Evolutionary conservation across 30 jellyfish, hydroid and myxozoan species (phyloP).

Genomic region (Mastigias papua): DNA sequence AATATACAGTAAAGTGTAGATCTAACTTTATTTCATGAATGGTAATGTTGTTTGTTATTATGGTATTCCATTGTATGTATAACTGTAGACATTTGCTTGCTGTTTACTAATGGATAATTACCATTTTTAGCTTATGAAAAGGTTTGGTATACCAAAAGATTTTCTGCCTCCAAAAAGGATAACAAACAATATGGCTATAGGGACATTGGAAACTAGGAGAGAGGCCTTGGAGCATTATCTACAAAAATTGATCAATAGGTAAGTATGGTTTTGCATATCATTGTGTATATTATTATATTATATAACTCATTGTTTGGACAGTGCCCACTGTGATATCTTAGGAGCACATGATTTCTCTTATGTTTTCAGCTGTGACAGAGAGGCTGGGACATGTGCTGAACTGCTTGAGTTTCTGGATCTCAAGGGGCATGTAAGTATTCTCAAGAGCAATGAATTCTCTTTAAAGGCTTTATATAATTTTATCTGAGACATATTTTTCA

Average conservation of each 20-base stretch:
- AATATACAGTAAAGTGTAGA: too few species aligned
- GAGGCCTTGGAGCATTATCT: slow-evolving; percentile 95
- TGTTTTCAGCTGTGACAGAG: slow-evolving; percentile 94
- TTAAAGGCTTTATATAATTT: too few species aligned
- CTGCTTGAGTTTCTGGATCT: slow-evolving; percentile 89
- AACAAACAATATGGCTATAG: slow-evolving; percentile 88
- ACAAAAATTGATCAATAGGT: slow-evolving; percentile 93
- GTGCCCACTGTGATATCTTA: too few species aligned
- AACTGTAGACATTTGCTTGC: too few species aligned
- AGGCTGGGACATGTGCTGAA: slow-evolving; percentile 83
- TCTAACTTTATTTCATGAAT: too few species aligned
- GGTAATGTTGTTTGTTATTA: too few species aligned
- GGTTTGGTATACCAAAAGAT: slow-evolving; percentile 84
- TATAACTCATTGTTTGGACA: too few species aligned
- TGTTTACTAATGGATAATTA: too few species aligned
- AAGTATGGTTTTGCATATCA: neutral
- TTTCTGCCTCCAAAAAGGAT: slow-evolving; percentile 91
- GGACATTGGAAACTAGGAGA: slow-evolving; percentile 82
- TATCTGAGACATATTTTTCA: too few species aligned
- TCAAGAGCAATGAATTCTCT: neutral
- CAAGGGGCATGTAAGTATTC: slow-evolving; percentile 84
- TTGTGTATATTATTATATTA: too few species aligned
- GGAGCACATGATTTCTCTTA: neutral
- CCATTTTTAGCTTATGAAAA: slow-evolving; percentile 74
- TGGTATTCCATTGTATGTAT: too few species aligned